Evolutionary conservation across 2,888 invertebrate species (phyloP), one percentile per base, ranked within the genome.

Genomic region (Brachycybe producta): DNA sequence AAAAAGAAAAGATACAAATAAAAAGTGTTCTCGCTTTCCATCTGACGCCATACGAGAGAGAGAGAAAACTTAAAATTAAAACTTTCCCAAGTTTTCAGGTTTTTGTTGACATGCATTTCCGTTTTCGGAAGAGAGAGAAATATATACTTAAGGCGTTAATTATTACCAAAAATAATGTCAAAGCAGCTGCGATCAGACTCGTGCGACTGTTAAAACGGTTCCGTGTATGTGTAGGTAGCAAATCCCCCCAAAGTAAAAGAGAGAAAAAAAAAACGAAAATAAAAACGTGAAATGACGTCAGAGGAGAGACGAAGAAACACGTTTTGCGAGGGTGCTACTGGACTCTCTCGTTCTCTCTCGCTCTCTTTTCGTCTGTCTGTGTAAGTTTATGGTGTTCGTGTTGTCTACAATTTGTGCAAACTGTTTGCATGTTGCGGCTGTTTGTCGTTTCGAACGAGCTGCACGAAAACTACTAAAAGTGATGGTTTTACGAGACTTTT

Each of bases 141-240:
- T n/a, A n/a, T n/a, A n/a, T n/a, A n/a, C n/a, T n/a, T n/a, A n/a
- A n/a, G n/a, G n/a, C n/a, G n/a, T n/a, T n/a, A n/a, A 34, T 52
- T 50, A 40, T 53, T 50, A 53, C 53, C 53, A 42, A 53, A 36
- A 17, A 53, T 49, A 19, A 53, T 43, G 38, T 42, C 53, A 50
- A 45, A 38, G 53, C 53, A 52, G 49, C 49, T 45, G 40, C 49
- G 53, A 26, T 53, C 44, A 19, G 50, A 50, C 28, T 50, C 43
- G 41, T 45, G 43, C 17, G 46, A 45, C 34, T 30, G 19, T 30
- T 7, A 17, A 21, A 2, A 17, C 30, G 17, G 28, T n/a, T n/a
- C n/a, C n/a, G n/a, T 32, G 32, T 11, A n/a, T 11, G 32, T 11
- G 32, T 11, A 11, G 32, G 32, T 11, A 11, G 32, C n/a, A 11